Evolutionary conservation across 2,113 vertebrate genomes (phyloP), one percentile per base, ranked within the genome.

Genomic region (Nibea coibor): DNA sequence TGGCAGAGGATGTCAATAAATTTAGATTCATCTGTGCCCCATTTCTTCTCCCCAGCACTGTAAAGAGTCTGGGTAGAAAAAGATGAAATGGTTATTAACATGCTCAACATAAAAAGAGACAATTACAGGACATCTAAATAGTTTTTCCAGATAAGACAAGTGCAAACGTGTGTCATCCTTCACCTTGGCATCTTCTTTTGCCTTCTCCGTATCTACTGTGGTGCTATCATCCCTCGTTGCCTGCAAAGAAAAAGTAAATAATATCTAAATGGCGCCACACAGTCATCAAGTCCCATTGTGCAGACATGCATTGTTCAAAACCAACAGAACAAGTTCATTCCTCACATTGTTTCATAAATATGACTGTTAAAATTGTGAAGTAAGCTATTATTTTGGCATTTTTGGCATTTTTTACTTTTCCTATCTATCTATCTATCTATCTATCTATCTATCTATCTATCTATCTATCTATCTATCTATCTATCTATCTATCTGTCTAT

Each of bases 1-100:
- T 92, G 78, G 87, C 94, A 95, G 62, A 96, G 91, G 83, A 96
- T 89, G 35, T 96, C 91, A 0, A 95, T 88, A 75, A 96, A 96
- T 10, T 93, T 93, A 24, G 87, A 91, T 85, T 96, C 95, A 5
- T 96, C 95, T 0, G 94, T 96, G 17, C 95, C 94, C 93, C 94
- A 95, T 57, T 54, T 92, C 72, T 96, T 95, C 89, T 96, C 93
- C 0, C 95, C 95, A 0, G 96, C 94, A 0, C 88, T 54, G n/a
- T 95, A 96, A 20, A 96, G 93, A 19, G 90, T 53, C 94, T 96
- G 47, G 0, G 10, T 1, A 42, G 24, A 61, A 20, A 57, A 22
- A 0, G 5, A 35, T 17, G 0, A 66, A 9, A 20, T 24, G 71
- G 2, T 26, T 66, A 4, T 3, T 20, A 62, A 43, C 15, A 0